Percentiles rank a stretch among this genome's conserved stretches.
Conservation (phyloP, 2,113 vertebrate species). For the Corydoras maculifer region DNA sequence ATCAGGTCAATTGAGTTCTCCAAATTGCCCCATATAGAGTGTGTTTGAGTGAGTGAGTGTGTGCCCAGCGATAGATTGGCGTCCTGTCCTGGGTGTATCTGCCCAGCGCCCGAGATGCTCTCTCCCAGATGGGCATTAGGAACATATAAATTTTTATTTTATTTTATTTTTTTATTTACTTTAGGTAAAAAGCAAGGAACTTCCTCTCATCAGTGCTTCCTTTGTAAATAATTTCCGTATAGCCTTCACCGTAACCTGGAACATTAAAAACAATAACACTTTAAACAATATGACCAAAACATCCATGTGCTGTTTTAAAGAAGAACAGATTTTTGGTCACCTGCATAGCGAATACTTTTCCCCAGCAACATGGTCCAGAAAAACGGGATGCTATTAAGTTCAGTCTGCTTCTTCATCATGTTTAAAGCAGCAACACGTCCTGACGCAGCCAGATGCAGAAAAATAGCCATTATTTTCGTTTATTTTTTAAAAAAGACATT, state of each 20-base stretch:
- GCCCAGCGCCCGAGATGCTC: too few relatives aligned
- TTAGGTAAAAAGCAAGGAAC: conserved; percentile 82
- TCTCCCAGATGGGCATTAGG: too few relatives aligned
- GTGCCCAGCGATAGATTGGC: too few relatives aligned
- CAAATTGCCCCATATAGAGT: too few relatives aligned
- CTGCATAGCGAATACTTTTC: conserved; percentile 75
- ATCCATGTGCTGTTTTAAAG: too few relatives aligned
- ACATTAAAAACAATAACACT: not conserved
- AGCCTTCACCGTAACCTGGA: conserved; percentile 73
- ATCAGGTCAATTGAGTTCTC: too few relatives aligned
- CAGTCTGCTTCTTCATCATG: conserved; percentile 66
- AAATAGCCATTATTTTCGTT: too few relatives aligned
- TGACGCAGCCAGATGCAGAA: conserved; percentile 32
- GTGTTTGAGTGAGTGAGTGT: too few relatives aligned
- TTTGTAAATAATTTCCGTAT: conserved; percentile 76
- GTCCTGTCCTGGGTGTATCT: too few relatives aligned
- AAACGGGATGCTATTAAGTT: conserved; percentile 71
- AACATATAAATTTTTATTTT: too few relatives aligned
- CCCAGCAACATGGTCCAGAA: conserved; percentile 78
- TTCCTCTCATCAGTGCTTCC: conserved; percentile 71
- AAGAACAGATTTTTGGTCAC: conserved; percentile 45
- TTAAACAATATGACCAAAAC: too few relatives aligned
- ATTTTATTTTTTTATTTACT: conserved; percentile 62
- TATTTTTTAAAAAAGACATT: not conserved
- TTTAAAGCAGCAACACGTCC: conserved; percentile 76